Conservation (phyloP, 2,888 invertebrate species). For the Ochropleura plecta region DNA sequence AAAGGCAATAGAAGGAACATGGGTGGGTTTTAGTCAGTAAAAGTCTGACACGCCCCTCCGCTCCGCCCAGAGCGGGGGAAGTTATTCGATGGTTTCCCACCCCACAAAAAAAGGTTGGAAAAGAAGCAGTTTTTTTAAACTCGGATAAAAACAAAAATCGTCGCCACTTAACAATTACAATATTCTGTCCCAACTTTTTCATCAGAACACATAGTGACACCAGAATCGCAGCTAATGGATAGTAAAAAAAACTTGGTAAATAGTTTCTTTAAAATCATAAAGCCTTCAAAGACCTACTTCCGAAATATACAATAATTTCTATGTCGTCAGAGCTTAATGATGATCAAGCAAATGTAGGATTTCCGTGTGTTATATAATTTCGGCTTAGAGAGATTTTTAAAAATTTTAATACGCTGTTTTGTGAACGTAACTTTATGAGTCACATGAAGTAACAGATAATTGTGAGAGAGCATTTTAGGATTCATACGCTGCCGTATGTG, state of each 20-base stretch:
- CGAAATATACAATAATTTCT: conserved; percentile 25
- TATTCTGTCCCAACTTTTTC: no score
- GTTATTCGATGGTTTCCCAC: no score
- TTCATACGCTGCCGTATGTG: no score
- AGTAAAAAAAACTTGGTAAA: conserved; percentile 14
- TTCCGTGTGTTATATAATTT: conserved; percentile 51
- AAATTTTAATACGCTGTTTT: background rate
- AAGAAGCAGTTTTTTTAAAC: no score
- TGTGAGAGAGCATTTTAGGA: background rate
- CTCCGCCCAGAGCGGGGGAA: no score
- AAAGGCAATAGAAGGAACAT: no score
- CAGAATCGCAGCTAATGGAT: background rate
- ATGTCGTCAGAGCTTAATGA: conserved; percentile 39
- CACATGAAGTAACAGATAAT: conserved; percentile 8
- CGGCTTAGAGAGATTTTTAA: conserved; percentile 20
- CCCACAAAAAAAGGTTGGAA: no score
- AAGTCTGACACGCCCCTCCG: no score
- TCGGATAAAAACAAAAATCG: no score
- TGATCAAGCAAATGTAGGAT: conserved; percentile 32
- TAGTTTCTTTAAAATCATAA: conserved; percentile 2
- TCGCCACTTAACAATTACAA: no score
- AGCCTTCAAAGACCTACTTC: conserved; percentile 7
- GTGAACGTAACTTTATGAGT: conserved; percentile 27
- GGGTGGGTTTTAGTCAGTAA: no score
- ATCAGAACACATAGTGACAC: background rate